Percentiles rank a stretch among this genome's conserved stretches.
phyloP scores from a whole-genome alignment of 2,888 invertebrate genomes.

The Meteorus colon region DNA sequence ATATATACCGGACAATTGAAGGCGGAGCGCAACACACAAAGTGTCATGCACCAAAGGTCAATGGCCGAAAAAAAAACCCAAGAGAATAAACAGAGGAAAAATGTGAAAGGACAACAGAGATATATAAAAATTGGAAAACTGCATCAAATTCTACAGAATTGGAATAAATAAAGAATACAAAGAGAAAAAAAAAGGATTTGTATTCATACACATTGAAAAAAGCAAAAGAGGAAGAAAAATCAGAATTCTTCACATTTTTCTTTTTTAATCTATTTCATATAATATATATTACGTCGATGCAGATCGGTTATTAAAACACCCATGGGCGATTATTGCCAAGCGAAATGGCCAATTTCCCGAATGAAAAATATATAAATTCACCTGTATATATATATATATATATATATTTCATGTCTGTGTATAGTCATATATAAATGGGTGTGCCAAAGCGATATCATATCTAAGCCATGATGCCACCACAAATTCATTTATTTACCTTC shows the following conservation, averaged over 20 bases:
- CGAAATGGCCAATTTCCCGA: slow-evolving; percentile 50
- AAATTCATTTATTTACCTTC: slow-evolving; percentile 6
- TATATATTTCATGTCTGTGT: neutral
- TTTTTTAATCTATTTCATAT: neutral
- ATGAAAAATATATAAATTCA: slow-evolving; percentile 28
- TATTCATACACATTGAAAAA: neutral
- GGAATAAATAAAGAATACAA: no score
- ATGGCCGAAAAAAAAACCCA: neutral
- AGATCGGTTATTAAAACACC: slow-evolving; percentile 40
- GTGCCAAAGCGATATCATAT: slow-evolving; percentile 4
- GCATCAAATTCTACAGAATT: slow-evolving; percentile 14
- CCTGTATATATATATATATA: slow-evolving; percentile 33
- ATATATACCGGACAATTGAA: slow-evolving; percentile 9
- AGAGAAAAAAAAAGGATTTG: neutral
- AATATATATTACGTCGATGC: slow-evolving; percentile 40
- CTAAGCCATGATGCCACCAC: neutral
- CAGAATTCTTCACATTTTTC: slow-evolving; percentile 24
- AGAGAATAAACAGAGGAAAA: neutral
- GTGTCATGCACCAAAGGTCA: slow-evolving; percentile 22
- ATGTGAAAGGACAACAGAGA: slow-evolving; percentile 13
- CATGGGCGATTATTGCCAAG: slow-evolving; percentile 47
- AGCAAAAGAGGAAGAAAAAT: slow-evolving; percentile 33
- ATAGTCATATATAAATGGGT: slow-evolving; percentile 22
- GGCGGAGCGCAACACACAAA: neutral
- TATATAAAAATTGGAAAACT: slow-evolving; percentile 22